Evolutionary conservation across 1,140 invertebrate genomes (phyloP), one percentile per base, ranked within the genome.

Genomic region (Tetranychus urticae): DNA sequence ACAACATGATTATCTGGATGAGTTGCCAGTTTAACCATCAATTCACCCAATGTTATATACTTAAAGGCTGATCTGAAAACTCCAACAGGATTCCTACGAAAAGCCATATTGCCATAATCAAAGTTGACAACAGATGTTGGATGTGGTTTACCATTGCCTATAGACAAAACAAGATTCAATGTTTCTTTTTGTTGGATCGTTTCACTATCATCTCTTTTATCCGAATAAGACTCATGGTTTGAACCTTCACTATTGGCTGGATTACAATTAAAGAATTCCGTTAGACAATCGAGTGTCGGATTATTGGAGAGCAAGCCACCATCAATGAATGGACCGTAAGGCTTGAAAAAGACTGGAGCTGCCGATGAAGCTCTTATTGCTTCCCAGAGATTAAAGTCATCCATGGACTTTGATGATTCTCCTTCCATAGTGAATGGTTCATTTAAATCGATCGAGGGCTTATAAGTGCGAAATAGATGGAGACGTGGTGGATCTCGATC

Each of bases 261-360:
- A 23, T 23, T 23, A 23, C 23, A 23, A 23, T 94, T 86, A 37
- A 87, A 80, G 42, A 97, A 83, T 74, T 97, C 93, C 1, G 90
- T 90, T 54, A 97, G 74, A 0, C 87, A 81, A 71, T 97, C 92
- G 52, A 97, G 70, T 0, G 92, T 93, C 0, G 93, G 93, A 71
- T 97, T 97, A 70, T 98, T 98, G 1, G 91, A 82, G 61, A 96
- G 90, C 4, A 98, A 73, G 14, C 93, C 93, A 14, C 92, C 93
- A 71, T 97, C 93, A 33, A 97, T 70, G 70, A 86, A 96, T 59
- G 80, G 73, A 34, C 82, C 84, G 69, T 82, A 85, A 0, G 84
- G 79, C 60, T 79, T 77, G 70, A 97, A 97, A 74, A 92, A 97
- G 0, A 89, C 88, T 1, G 92, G 92, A 34, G 92, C 92, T 1